These are phyloP conservation scores for Catostylus mosaicus DNA, from an alignment of 30 jellyfish, hydroid and myxozoan species.

Conservation along the genomic window DNA sequence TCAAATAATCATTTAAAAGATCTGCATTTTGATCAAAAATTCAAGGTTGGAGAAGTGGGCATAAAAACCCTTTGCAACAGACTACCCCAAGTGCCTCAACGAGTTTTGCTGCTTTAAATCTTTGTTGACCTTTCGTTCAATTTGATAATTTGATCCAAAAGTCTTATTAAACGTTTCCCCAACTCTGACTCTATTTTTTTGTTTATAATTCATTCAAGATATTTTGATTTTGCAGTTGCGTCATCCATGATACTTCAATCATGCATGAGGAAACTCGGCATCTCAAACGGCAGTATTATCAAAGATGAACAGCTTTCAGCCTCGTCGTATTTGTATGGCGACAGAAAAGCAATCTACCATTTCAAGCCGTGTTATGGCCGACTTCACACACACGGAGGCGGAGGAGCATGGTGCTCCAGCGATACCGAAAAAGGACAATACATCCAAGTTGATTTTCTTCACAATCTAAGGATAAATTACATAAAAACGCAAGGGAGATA, in stretches of 20 bases:
- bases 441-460: conserved; percentile 67
- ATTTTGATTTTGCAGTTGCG: conserved; percentile 25
- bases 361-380: conserved; percentile 67
- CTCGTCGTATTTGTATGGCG: conserved; percentile 63
- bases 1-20: no score
- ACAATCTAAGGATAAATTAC: conserved; percentile 35
- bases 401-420: conserved; percentile 87
- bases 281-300: conserved; percentile 53
- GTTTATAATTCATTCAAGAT: no score
- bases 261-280: conserved; percentile 60
- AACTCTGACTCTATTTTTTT: no score
- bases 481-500: conserved; percentile 72
- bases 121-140: no score
- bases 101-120: no score
- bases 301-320: conserved; percentile 67
- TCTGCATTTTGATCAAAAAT: no score
- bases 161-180: no score
- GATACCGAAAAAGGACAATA: conserved; percentile 35
- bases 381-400: conserved; percentile 54
- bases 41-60: no score
- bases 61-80: no score
- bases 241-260: conserved; percentile 6
- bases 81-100: no score
- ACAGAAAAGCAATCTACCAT: conserved; percentile 41
- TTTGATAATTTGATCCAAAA: no score